Evolutionary conservation across 2,888 invertebrate genomes (phyloP).

Genomic region (Mesorhabditis sp.): DNA sequence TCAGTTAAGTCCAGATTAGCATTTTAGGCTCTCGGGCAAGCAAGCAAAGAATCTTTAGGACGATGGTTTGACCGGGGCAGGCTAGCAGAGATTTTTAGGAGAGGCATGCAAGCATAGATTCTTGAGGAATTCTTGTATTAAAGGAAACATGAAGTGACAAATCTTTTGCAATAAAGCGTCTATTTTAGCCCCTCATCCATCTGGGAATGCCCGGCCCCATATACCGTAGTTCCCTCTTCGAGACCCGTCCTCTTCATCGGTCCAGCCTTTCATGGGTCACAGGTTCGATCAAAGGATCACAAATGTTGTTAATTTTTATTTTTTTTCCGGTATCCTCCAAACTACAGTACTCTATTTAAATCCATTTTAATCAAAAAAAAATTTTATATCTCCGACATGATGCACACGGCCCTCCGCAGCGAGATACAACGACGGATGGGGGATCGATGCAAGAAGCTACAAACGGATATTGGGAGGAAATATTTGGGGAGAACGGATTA

Average conservation of each 20-base stretch:
- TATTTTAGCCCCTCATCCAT: slow-evolving; percentile 13
- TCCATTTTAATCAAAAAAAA: background rate
- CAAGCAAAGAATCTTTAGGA: no score
- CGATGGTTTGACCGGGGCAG: no score
- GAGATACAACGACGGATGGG: slow-evolving; percentile 16
- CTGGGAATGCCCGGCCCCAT: slow-evolving; percentile 81
- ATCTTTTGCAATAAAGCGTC: background rate
- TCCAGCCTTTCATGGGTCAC: slow-evolving; percentile 64
- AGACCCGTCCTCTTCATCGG: slow-evolving; percentile 95
- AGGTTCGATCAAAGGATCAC: background rate
- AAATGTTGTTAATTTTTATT: no score
- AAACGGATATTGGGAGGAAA: slow-evolving; percentile 23
- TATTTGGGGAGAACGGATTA: background rate
- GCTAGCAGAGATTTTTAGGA: no score
- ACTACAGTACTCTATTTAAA: background rate
- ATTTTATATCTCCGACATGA: background rate
- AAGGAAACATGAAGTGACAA: background rate
- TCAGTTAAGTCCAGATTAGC: no score
- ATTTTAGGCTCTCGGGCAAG: no score
- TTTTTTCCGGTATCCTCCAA: no score
- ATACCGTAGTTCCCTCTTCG: slow-evolving; percentile 98
- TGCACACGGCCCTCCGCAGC: slow-evolving; percentile 3
- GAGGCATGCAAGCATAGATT: no score
- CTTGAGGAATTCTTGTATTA: no score
- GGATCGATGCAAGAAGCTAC: slow-evolving; percentile 18